A percentile compares a stretch with the other conserved stretches of the same genome.
phyloP scores from a whole-genome alignment of 2,888 invertebrate species.

The Drosophila putrida region DNA sequence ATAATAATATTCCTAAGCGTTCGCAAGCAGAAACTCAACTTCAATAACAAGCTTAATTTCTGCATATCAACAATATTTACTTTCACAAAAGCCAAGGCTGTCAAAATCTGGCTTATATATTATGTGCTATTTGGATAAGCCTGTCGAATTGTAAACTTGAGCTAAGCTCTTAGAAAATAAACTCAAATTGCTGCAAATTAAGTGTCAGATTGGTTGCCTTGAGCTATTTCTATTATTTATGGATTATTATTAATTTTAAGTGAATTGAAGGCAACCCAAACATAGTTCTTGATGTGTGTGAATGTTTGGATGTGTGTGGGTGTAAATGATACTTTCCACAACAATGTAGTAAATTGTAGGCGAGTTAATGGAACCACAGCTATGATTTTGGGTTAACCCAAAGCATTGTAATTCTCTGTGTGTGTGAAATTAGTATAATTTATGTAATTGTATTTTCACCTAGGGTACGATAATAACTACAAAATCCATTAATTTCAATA shows the following conservation, averaged over 20 bases:
- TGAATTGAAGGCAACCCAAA: slow-evolving; percentile 10
- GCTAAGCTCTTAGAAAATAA: slow-evolving; percentile 4
- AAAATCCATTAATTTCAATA: slow-evolving; percentile 11
- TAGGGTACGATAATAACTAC: slow-evolving; percentile 3
- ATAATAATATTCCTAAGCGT: no score
- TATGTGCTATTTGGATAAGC: neutral
- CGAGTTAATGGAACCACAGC: neutral
- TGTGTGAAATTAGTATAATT: slow-evolving; percentile 14
- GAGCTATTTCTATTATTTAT: slow-evolving; percentile 20
- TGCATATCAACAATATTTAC: neutral
- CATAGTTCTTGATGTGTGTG: neutral
- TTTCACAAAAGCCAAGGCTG: slow-evolving; percentile 4
- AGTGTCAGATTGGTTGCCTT: slow-evolving; percentile 1
- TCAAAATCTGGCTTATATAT: slow-evolving; percentile 6
- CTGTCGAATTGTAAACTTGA: slow-evolving; percentile 3
- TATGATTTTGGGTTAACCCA: neutral
- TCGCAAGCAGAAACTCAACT: neutral
- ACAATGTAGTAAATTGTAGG: slow-evolving; percentile 11
- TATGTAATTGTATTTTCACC: slow-evolving; percentile 13
- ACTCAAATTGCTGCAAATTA: slow-evolving; percentile 21
- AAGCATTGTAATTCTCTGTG: slow-evolving; percentile 1
- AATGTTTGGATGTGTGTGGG: slow-evolving; percentile 1
- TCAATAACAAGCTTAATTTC: neutral
- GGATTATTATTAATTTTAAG: slow-evolving; percentile 32
- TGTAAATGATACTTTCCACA: slow-evolving; percentile 13